Conservation (phyloP, 2,113 vertebrate species). For the Leucoraja erinaceus region DNA sequence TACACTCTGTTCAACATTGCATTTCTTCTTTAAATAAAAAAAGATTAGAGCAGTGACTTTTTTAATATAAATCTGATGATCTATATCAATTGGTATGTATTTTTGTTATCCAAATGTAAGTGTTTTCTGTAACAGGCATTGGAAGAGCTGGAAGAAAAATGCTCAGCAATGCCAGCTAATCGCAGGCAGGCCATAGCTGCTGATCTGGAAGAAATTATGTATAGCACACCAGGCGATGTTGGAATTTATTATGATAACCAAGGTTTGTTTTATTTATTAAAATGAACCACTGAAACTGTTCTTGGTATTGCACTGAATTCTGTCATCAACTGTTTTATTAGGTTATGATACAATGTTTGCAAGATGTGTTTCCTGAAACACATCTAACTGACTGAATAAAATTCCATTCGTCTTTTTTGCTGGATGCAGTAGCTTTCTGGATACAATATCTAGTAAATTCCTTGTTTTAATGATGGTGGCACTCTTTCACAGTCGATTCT, state of each 20-base stretch:
- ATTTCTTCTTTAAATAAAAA: not conserved
- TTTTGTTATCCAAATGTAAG: conserved; percentile 11
- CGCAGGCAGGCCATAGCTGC: conserved; percentile 75
- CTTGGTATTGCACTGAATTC: not conserved
- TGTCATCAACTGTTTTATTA: not conserved
- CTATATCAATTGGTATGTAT: not conserved
- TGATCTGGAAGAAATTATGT: conserved; percentile 76
- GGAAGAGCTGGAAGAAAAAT: conserved; percentile 73
- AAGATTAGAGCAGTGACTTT: not conserved
- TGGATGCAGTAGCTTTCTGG: not conserved
- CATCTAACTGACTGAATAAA: not conserved
- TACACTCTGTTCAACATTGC: not conserved
- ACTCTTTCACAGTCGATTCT: not conserved
- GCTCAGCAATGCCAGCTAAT: conserved; percentile 61
- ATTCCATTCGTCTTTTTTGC: not conserved
- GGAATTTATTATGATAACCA: conserved; percentile 80
- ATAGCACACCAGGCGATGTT: conserved; percentile 70
- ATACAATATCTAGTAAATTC: not conserved
- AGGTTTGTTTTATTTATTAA: conserved; percentile 57
- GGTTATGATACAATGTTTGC: not conserved
- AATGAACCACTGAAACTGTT: not conserved
- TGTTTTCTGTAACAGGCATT: conserved; percentile 60
- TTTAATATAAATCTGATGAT: not conserved
- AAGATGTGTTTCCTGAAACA: not conserved
- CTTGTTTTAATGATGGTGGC: not conserved